Conservation (phyloP, 2,888 invertebrate species). For the Hololepta plana region DNA sequence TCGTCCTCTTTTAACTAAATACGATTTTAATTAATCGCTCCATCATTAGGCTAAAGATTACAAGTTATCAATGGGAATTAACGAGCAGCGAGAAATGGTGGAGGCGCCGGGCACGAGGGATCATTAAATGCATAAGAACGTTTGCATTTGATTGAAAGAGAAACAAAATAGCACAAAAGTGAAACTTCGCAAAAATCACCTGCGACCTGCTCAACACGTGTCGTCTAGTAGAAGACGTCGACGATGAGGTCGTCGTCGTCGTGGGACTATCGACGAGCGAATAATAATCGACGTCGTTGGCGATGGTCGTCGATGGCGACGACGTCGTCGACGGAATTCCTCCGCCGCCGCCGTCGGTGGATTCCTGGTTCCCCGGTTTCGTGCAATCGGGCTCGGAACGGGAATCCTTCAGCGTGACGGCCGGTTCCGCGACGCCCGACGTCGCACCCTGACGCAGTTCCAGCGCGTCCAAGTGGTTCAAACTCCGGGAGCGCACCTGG, state of each 20-base stretch:
- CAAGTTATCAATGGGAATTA: too few relatives aligned
- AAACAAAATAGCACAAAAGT: too few relatives aligned
- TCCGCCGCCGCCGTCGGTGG: slow-evolving; percentile 20
- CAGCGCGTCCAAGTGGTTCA: slow-evolving; percentile 52
- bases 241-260: slow-evolving; percentile 28
- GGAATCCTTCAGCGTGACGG: slow-evolving; percentile 24
- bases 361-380: too few relatives aligned
- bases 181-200: slow-evolving; percentile 23
- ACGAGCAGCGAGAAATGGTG: too few relatives aligned
- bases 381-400: slow-evolving; percentile 28
- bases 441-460: slow-evolving; percentile 32
- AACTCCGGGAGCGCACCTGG: slow-evolving; percentile 53
- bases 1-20: too few relatives aligned
- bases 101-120: too few relatives aligned
- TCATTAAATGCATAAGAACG: too few relatives aligned
- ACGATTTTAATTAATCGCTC: too few relatives aligned
- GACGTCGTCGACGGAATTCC: slow-evolving; percentile 10
- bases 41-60: too few relatives aligned
- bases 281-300: slow-evolving; percentile 21
- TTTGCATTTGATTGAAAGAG: too few relatives aligned
- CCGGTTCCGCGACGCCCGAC: too few relatives aligned
- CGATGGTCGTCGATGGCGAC: too few relatives aligned
- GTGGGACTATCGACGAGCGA: slow-evolving; percentile 36
- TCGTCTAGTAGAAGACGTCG: slow-evolving; percentile 21
- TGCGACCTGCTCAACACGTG: slow-evolving; percentile 40